Base-by-base conservation (phyloP, 2,888 invertebrate species). In the Lottia scabra region DNA sequence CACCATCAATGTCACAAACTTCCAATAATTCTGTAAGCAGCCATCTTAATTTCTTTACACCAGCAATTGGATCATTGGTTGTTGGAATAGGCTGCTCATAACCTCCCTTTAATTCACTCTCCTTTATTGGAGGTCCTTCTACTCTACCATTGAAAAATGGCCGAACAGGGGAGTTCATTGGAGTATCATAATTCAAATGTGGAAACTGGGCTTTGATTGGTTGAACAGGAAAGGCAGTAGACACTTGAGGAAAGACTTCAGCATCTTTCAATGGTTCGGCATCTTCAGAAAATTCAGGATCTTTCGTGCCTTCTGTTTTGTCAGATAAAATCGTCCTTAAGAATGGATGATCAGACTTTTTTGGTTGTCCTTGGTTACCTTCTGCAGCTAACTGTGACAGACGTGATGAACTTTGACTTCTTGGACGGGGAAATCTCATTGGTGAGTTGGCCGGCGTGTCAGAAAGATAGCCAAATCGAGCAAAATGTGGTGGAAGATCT, bases 11-110 rank as follows among this genome's bases (percentile, higher is more conserved):
- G 75, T 80, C 81, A 38, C 79, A 81, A 65, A 81, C 81, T 74
- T 84, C 82, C 38, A 78, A 78, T 48, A 84, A 75, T 56, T 84
- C 84, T 38, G 78, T 76, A n/a, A 84, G 65, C 44, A 81, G 72
- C 67, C 79, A 81, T 68, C 81, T 71, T 65, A 84, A 72, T 43
- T 78, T 80, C 65, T 81, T 79, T 8, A 80, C 77, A 16, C 81
- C 81, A 68, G 80, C 76, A 63, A 67, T n/a, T 4, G 71, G 71
- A 23, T 75, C 75, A 5, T 63, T 48, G 38, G 65, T 68, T n/a
- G 65, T 26, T 38, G 63, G 71, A 15, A 67, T 44, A 15, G 66
- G 8, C 38, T 63, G 69, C 30, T 12, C 56, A 23, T 56, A 23
- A 19, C 23, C 56, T 23, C 19, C 23, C 56, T 56, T 56, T 4